Base-by-base conservation (phyloP, 2,888 invertebrate species). In the Drosophila subquinaria region DNA sequence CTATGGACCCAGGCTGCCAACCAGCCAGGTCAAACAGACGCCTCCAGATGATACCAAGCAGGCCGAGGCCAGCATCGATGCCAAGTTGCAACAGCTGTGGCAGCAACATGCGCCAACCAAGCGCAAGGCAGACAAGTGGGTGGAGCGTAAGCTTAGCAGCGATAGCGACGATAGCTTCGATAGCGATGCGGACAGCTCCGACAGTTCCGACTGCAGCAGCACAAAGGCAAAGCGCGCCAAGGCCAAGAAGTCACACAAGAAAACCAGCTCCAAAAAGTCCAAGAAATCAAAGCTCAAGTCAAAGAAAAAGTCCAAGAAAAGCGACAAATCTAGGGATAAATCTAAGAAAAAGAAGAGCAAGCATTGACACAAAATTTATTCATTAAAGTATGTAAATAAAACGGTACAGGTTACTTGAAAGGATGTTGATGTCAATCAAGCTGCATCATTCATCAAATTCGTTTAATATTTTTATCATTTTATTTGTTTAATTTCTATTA, bases 1-100 rank as follows among this genome's bases (percentile, higher is more conserved):
- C 0, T 92, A 92, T 69, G 92, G 92, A 0, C 92, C 92, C 4
- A 82, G 78, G 59, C 15, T 91, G 17, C 92, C 38, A 6, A 2
- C 91, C 0, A 60, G 43, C 17, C 40, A 70, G 33, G 10, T 47
- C 23, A 30, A 55, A 6, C 71, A 69, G 23, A 23, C 20, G 4
- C 13, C 45, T 8, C 4, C 62, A 1, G 47, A 20, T n/a, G 1
- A 17, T 13, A 13, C 15, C 2, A 35, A 8, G 5, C 42, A 35
- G 5, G 48, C 61, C 0, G 84, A 81, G 13, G 57, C 55, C 1
- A 51, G 36, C 52, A 85, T 85, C 23, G 82, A 87, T 69, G 74
- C 63, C 20, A 87, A 86, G 40, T 61, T 90, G 8, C 74, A 79
- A 20, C 71, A 79, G 17, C 66, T 89, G 2, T 76, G 83, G 76